Base-by-base conservation (phyloP, 2,113 vertebrate species). In the Hydropotes inermis region DNA sequence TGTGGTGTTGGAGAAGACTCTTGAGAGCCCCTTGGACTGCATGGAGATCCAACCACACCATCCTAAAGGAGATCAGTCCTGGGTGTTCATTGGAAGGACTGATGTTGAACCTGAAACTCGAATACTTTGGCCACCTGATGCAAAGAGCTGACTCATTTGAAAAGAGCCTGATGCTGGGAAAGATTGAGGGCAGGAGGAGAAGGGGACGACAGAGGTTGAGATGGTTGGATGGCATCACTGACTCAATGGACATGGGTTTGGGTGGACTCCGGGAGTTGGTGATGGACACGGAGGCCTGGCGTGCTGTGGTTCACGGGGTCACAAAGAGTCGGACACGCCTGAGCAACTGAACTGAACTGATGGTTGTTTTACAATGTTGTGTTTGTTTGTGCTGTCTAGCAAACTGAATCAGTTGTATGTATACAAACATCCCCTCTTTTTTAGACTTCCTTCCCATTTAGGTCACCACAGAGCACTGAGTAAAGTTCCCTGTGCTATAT, bases 291-390 rank as follows among this genome's bases (percentile, higher is more conserved):
- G n/a, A 70, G n/a, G n/a, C n/a, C n/a, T 1, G 10, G 19, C 0
- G 5, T 3, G 2, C 67, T 39, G n/a, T 0, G 5, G n/a, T 39
- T 10, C n/a, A 70, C 0, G 5, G 19, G n/a, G 19, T 70, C 0
- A 0, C 67, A 39, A 70, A 70, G 67, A 70, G n/a, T 23, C 5
- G 0, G 67, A 39, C n/a, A 70, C 0, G 5, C 39, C 10, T 39
- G 5, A 39, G 19, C 0, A 10, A 70, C n/a, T 70, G n/a, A 70
- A 23, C 19, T 70, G n/a, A 70, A 70, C 67, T 39, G n/a, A 39
- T 21, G 43, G 70, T 43, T 76, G 25, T 43, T 23, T 76, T 76
- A 39, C 12, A 76, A 25, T 27, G 23, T 27, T 76, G 70, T 27
- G 12, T 43, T 76, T 43, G 36, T 27, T 76, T 76, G 36, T 27